These are phyloP conservation scores for Orchesella cincta DNA, from an alignment of 1,140 invertebrate species.

Conservation along the genomic window DNA sequence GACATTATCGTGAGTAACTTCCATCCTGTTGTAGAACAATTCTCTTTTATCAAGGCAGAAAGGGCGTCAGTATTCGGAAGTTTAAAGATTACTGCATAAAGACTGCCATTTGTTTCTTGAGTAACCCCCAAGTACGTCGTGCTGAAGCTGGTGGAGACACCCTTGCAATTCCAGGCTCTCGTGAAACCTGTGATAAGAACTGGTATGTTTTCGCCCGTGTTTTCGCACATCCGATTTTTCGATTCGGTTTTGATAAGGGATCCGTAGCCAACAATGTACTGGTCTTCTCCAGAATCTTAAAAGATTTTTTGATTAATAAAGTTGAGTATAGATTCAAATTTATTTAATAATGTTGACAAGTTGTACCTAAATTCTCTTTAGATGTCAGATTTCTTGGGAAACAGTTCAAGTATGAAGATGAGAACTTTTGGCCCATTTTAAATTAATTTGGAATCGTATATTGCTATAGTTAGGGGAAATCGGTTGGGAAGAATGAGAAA, in stretches of 20 bases:
- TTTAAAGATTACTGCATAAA: background rate
- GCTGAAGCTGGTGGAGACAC: background rate
- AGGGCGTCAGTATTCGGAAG: background rate
- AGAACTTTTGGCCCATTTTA: too few species aligned
- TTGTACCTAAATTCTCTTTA: too few species aligned
- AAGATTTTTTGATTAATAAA: too few species aligned
- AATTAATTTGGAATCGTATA: too few species aligned
- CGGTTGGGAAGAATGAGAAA: too few species aligned
- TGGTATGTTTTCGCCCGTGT: background rate
- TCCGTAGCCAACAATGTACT: background rate
- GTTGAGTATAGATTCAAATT: too few species aligned
- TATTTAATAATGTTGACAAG: too few species aligned
- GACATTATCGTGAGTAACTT: background rate
- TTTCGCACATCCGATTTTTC: background rate
- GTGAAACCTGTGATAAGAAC: background rate
- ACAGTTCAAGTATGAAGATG: too few species aligned
- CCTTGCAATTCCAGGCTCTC: background rate
- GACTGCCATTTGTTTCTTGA: background rate
- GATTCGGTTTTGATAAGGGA: background rate
- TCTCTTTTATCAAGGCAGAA: background rate
- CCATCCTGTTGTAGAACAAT: background rate
- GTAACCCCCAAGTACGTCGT: background rate
- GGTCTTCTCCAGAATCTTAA: too few species aligned
- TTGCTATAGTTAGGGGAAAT: too few species aligned
- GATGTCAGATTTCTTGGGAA: too few species aligned